Percentiles rank a stretch among this genome's conserved stretches.
These are phyloP conservation scores for Adelges cooleyi DNA, from an alignment of 1,140 invertebrate genomes.

Conservation along the genomic window DNA sequence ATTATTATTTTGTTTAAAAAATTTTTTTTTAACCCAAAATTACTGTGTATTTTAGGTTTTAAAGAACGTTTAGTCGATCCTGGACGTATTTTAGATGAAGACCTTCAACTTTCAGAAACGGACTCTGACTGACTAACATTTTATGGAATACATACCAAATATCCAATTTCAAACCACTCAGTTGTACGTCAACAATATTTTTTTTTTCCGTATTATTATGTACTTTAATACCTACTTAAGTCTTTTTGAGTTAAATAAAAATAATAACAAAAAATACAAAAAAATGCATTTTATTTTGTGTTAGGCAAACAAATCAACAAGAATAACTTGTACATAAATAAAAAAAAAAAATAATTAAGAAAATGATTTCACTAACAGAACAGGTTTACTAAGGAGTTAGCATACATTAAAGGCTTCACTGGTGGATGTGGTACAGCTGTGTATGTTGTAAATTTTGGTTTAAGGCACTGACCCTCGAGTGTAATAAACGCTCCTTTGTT, in stretches of 20 bases:
- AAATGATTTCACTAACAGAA: slow-evolving; percentile 19
- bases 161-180: slow-evolving; percentile 5
- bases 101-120: slow-evolving; percentile 30
- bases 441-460: slow-evolving; percentile 82
- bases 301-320: slow-evolving; percentile 24
- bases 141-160: slow-evolving; percentile 15
- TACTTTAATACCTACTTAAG: slow-evolving; percentile 27
- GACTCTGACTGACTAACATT: slow-evolving; percentile 28
- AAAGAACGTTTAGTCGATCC: slow-evolving; percentile 32
- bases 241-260: slow-evolving; percentile 11
- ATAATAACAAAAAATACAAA: slow-evolving; percentile 21
- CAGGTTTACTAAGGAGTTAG: slow-evolving; percentile 23
- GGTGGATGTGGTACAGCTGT: slow-evolving; percentile 54
- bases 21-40: not conserved
- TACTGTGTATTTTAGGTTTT: slow-evolving; percentile 21
- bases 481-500: slow-evolving; percentile 97
- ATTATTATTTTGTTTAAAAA: not conserved
- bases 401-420: slow-evolving; percentile 25
- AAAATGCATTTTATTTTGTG: slow-evolving; percentile 22
- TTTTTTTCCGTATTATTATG: slow-evolving; percentile 4
- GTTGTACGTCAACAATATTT: slow-evolving; percentile 6
- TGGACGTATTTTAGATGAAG: slow-evolving; percentile 29
- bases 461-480: slow-evolving; percentile 80
- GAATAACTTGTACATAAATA: slow-evolving; percentile 26
- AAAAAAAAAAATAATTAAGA: slow-evolving; percentile 25